Evolutionary conservation across 2,888 invertebrate species (phyloP).

Genomic region (Hypercompe scribonia): DNA sequence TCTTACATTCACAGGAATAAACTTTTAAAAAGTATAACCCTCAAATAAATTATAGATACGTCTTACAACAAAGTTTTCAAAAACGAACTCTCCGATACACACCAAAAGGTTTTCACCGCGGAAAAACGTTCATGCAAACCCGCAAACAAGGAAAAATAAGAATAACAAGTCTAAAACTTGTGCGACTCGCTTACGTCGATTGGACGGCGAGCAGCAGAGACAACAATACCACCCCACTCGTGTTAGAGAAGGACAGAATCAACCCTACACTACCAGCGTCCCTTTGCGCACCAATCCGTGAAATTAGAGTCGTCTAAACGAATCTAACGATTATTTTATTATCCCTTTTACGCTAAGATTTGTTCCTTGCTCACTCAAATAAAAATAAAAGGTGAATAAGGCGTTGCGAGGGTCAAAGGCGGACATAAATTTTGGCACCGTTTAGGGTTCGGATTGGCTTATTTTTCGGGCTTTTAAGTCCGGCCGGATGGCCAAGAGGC

Average conservation of each 20-base stretch:
- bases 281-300: constrained; percentile 85
- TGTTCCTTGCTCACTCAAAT: constrained; percentile 87
- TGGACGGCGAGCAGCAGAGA: constrained; percentile 70
- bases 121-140: constrained; percentile 65
- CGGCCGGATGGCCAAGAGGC: constrained; percentile 58
- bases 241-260: constrained; percentile 61
- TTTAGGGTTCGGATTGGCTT: constrained; percentile 80
- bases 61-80: constrained; percentile 35
- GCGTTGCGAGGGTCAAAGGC: constrained; percentile 81
- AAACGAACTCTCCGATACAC: constrained; percentile 47
- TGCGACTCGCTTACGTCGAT: constrained; percentile 66
- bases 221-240: constrained; percentile 29
- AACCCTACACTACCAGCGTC: constrained; percentile 71
- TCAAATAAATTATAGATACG: constrained; percentile 33
- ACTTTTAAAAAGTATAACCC: constrained; percentile 19
- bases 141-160: constrained; percentile 78
- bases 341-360: constrained; percentile 86
- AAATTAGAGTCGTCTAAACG: constrained; percentile 87
- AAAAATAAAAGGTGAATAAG: constrained; percentile 87
- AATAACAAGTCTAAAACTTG: constrained; percentile 63
- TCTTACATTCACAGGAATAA: neutral
- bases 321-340: constrained; percentile 87
- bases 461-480: constrained; percentile 81
- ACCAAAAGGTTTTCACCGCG: constrained; percentile 48
- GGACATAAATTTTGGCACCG: constrained; percentile 78